phyloP scores from a whole-genome alignment of 2,797 vertebrate genomes.

The Gadopsis bispinosus region DNA sequence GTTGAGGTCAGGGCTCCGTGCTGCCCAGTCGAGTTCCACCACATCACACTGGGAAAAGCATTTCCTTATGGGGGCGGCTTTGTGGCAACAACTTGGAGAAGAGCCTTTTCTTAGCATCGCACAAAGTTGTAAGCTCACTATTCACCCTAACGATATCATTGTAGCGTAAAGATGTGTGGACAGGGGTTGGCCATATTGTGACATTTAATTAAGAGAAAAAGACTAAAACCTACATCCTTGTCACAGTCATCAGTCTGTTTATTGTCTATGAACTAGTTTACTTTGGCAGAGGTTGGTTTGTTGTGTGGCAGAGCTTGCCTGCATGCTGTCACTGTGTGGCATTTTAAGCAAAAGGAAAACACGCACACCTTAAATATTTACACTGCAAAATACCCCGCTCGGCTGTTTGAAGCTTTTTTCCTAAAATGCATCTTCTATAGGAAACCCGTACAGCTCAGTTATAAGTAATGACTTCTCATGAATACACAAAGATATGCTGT shows the following conservation, averaged over 20 bases:
- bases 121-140: not conserved
- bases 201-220: not conserved
- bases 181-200: not conserved
- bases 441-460: not conserved
- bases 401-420: not conserved
- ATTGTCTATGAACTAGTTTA: not conserved
- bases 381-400: not conserved
- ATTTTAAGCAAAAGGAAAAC: not conserved
- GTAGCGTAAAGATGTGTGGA: too few species aligned
- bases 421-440: not conserved
- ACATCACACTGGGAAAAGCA: not conserved
- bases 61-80: not conserved
- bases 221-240: not conserved
- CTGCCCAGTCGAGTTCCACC: not conserved
- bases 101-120: too few species aligned
- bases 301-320: not conserved
- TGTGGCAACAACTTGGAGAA: too few species aligned
- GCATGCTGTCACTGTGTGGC: not conserved
- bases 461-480: conserved; percentile 62
- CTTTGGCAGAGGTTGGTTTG: not conserved
- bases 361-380: not conserved
- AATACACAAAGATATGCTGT: conserved; percentile 34
- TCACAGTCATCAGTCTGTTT: not conserved
- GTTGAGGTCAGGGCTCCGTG: not conserved
- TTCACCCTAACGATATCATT: too few species aligned